Percentiles rank a stretch among this genome's conserved stretches.
These are phyloP conservation scores for Melipona bicolor DNA, from an alignment of 2,888 invertebrate genomes.

Conservation along the genomic window DNA sequence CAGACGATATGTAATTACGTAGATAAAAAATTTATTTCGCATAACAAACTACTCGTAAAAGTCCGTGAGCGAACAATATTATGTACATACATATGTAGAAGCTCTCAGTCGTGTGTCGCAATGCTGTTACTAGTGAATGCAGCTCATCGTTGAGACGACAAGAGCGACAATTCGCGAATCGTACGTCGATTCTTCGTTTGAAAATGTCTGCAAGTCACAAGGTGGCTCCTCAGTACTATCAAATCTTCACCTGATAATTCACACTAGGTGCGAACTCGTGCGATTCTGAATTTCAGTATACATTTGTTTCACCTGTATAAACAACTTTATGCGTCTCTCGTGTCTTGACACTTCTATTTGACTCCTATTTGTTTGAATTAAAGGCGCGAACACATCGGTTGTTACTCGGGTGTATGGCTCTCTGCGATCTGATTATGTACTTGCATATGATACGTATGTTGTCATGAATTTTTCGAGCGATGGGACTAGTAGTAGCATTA, in stretches of 20 bases:
- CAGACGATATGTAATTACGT: slow-evolving; percentile 41
- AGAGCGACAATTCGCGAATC: slow-evolving; percentile 46
- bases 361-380: slow-evolving; percentile 35
- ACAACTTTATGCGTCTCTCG: slow-evolving; percentile 45
- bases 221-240: slow-evolving; percentile 48
- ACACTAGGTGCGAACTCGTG: slow-evolving; percentile 27
- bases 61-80: slow-evolving; percentile 11
- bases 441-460: slow-evolving; percentile 25
- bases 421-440: slow-evolving; percentile 29
- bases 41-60: slow-evolving; percentile 26
- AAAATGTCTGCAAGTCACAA: slow-evolving; percentile 49
- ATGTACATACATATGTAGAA: slow-evolving; percentile 11
- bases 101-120: slow-evolving; percentile 68
- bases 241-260: slow-evolving; percentile 28
- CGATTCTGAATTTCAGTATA: slow-evolving; percentile 8
- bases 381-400: slow-evolving; percentile 32
- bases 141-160: slow-evolving; percentile 36
- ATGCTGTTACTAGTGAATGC: slow-evolving; percentile 64
- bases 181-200: slow-evolving; percentile 29
- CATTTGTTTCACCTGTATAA: slow-evolving; percentile 40
- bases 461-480: slow-evolving; percentile 59
- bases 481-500: slow-evolving; percentile 18
- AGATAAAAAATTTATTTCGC: slow-evolving; percentile 36
- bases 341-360: slow-evolving; percentile 36
- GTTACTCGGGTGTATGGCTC: slow-evolving; percentile 6